Evolutionary conservation across 1,140 invertebrate species (phyloP).

Genomic region (Amyelois transitella): DNA sequence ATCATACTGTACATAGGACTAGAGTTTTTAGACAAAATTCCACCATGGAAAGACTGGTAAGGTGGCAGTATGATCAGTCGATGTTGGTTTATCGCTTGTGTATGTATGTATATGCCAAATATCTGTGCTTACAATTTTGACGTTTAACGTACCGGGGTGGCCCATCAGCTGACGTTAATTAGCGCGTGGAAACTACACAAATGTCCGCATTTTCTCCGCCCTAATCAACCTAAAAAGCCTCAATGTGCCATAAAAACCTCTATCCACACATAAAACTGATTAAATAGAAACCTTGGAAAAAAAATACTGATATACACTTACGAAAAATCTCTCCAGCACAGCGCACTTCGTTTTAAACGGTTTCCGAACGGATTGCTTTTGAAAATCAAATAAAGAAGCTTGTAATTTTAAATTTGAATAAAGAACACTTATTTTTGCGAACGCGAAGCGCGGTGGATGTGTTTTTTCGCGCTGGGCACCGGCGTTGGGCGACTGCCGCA

Average conservation of each 20-base stretch:
- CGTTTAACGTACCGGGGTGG: constrained; percentile 29
- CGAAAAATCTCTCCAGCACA: constrained; percentile 53
- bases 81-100: not conserved
- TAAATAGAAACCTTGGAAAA: constrained; percentile 35
- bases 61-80: constrained; percentile 5
- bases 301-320: constrained; percentile 46
- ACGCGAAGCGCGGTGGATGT: constrained; percentile 58
- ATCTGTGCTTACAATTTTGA: constrained; percentile 23
- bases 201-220: not conserved
- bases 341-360: constrained; percentile 35
- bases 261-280: constrained; percentile 25
- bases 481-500: constrained; percentile 68
- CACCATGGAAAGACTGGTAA: constrained; percentile 48
- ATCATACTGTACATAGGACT: constrained; percentile 40
- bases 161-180: constrained; percentile 48
- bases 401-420: constrained; percentile 35
- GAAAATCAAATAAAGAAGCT: constrained; percentile 14
- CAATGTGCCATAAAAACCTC: not conserved
- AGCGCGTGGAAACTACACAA: not conserved
- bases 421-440: constrained; percentile 34
- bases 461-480: constrained; percentile 67
- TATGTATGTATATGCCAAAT: not conserved
- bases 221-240: not conserved
- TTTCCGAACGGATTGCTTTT: constrained; percentile 13
- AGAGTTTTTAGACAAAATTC: constrained; percentile 37